Evolutionary conservation across 2,113 vertebrate genomes (phyloP), one percentile per base, ranked within the genome.

Genomic region (Amphiprion ocellaris): DNA sequence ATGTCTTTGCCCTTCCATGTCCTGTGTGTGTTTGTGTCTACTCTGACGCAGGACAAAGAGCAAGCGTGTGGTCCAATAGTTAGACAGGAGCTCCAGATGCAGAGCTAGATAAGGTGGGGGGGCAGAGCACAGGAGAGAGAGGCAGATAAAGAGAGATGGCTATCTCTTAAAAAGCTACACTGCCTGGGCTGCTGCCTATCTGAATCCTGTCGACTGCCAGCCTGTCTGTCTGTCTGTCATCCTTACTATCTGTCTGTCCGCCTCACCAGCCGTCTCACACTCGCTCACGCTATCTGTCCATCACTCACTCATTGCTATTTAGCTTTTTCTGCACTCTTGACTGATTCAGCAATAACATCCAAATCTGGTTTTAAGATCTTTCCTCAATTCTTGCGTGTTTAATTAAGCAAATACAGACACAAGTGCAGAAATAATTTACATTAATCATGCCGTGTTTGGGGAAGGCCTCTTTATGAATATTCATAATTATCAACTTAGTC

Each of bases 401-500:
- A 85, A 85, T 89, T 79, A 79, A 76, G 63, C 83, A 87, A 79
- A 78, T 21, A 77, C 47, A 83, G 68, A 75, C 78, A 82, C 55
- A 81, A 69, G 55, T 19, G 70, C 70, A 59, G 72, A 79, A 79
- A 76, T 81, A 53, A 74, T 86, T 80, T 24, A 64, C 65, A 75
- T 90, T 81, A 85, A 87, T 86, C 69, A 73, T 71, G 24, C 68
- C 96, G 96, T 96, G 95, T 97, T 97, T 97, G 81, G 75, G 59
- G 49, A 75, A 39, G 21, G 76, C 21, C 41, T 62, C 66, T 84
- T 78, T 75, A 83, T 85, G 63, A 90, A 97, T 96, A 86, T 80
- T 82, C 58, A 56, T 75, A 95, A 96, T 95, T 94, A 97, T 97
- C 95, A 96, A 95, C 95, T 96, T 95, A 95, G 95, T 96, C 95